These are phyloP conservation scores for Hemiprocne comata DNA, from an alignment of 2,113 vertebrate genomes.

Conservation along the genomic window DNA sequence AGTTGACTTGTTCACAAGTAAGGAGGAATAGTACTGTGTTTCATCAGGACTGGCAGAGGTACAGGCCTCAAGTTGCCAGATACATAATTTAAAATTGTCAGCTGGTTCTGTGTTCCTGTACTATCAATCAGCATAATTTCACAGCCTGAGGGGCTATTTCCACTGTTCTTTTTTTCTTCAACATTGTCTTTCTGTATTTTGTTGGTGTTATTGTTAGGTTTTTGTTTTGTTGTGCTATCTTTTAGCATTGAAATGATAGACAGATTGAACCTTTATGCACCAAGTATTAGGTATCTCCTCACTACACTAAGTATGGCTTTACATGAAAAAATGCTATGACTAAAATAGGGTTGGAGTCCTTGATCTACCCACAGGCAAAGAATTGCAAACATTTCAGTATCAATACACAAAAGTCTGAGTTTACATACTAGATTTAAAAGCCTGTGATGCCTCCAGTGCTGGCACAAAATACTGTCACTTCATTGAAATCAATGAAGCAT, in stretches of 20 bases:
- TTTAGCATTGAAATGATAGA: not conserved
- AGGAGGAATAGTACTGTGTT: slow-evolving; percentile 41
- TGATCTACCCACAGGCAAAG: not conserved
- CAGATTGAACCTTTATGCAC: not conserved
- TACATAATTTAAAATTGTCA: slow-evolving; percentile 59
- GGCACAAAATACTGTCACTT: not conserved
- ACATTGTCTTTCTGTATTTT: too few relatives aligned
- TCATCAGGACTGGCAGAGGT: slow-evolving; percentile 40
- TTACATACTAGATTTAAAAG: not conserved
- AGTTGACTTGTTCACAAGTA: slow-evolving; percentile 24
- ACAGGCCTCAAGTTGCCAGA: slow-evolving; percentile 36
- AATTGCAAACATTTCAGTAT: not conserved
- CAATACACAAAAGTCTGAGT: not conserved
- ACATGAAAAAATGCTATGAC: not conserved
- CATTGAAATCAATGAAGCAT: not conserved
- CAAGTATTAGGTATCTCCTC: not conserved
- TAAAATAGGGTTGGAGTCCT: not conserved
- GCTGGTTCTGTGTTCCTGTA: slow-evolving; percentile 5
- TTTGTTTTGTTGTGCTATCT: not conserved
- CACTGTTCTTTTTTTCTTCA: not conserved
- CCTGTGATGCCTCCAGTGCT: not conserved
- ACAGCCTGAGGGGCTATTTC: not conserved
- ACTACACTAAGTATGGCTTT: not conserved
- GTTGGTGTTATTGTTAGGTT: not conserved
- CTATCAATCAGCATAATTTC: slow-evolving; percentile 25